These are phyloP conservation scores for Acleris holmiana DNA, from an alignment of 2,888 invertebrate species.

Conservation along the genomic window DNA sequence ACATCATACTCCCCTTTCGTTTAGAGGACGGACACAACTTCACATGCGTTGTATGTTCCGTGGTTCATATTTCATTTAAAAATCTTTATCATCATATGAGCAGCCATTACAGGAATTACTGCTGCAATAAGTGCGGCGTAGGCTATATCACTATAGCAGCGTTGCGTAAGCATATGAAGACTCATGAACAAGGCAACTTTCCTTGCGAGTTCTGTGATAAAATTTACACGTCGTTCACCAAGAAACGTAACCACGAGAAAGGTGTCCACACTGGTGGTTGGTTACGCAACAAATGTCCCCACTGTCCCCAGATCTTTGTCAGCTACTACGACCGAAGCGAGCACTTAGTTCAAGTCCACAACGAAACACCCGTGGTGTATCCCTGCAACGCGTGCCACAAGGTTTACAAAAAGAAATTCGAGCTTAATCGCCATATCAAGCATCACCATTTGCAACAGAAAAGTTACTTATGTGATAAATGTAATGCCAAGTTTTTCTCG, in stretches of 20 bases:
- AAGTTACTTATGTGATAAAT: conserved; percentile 71
- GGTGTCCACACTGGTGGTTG: conserved; percentile 78
- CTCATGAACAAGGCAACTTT: conserved; percentile 79
- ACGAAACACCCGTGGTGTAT: conserved; percentile 64
- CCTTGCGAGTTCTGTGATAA: conserved; percentile 82
- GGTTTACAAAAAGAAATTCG: conserved; percentile 75
- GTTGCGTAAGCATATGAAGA: conserved; percentile 75
- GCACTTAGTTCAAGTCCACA: conserved; percentile 71
- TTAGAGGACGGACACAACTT: conserved; percentile 69
- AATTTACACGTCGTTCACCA: conserved; percentile 77
- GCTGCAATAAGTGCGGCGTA: conserved; percentile 75
- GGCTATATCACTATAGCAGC: conserved; percentile 77
- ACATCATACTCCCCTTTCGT: conserved; percentile 76
- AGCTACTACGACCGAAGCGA: conserved; percentile 77
- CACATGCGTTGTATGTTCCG: conserved; percentile 72
- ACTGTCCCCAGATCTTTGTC: conserved; percentile 74
- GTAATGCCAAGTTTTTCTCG: conserved; percentile 75
- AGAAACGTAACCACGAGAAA: conserved; percentile 75
- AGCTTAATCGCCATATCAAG: conserved; percentile 73
- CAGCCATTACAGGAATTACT: conserved; percentile 77
- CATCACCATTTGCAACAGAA: conserved; percentile 76
- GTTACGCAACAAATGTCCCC: conserved; percentile 77
- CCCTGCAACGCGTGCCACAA: conserved; percentile 78
- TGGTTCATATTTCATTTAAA: conserved; percentile 74
- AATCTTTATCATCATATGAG: conserved; percentile 79